Percentiles rank a stretch among this genome's conserved stretches.
Conservation (phyloP, 2,888 invertebrate species). For the Amiota communis region DNA sequence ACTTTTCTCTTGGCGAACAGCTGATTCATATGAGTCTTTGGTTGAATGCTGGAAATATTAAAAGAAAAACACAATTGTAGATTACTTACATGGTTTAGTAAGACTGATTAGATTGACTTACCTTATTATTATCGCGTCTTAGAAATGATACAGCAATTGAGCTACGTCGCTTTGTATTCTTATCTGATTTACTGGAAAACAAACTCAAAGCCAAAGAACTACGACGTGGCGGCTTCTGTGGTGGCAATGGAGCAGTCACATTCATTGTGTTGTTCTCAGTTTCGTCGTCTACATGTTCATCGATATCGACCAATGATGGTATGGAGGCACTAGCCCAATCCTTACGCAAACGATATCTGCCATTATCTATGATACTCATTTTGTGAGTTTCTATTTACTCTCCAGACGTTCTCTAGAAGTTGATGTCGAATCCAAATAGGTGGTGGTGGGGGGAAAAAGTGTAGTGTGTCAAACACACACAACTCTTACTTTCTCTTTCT, state of each 20-base stretch:
- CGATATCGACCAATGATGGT: conserved; percentile 72
- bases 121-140: conserved; percentile 71
- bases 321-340: conserved; percentile 73
- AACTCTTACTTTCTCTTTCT: conserved; percentile 9
- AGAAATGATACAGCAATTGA: conserved; percentile 73
- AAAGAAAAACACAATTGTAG: not conserved
- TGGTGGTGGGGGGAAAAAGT: too few relatives aligned
- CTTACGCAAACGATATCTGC: conserved; percentile 72
- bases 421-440: not conserved
- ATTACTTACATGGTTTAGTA: not conserved
- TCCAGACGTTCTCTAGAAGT: not conserved
- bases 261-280: conserved; percentile 48
- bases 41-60: conserved; percentile 57
- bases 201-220: conserved; percentile 71
- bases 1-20: conserved; percentile 71
- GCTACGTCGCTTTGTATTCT: conserved; percentile 71
- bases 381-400: conserved; percentile 38
- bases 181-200: conserved; percentile 68
- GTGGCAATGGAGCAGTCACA: conserved; percentile 57
- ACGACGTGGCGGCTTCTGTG: conserved; percentile 70
- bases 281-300: conserved; percentile 66
- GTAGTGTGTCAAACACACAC: not conserved
- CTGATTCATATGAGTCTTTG: conserved; percentile 71
- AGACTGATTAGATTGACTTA: conserved; percentile 48
- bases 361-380: conserved; percentile 71